Conservation (phyloP, 35 echinoderm and acorn worm genomes). For the Ophiothrix spiculata region DNA sequence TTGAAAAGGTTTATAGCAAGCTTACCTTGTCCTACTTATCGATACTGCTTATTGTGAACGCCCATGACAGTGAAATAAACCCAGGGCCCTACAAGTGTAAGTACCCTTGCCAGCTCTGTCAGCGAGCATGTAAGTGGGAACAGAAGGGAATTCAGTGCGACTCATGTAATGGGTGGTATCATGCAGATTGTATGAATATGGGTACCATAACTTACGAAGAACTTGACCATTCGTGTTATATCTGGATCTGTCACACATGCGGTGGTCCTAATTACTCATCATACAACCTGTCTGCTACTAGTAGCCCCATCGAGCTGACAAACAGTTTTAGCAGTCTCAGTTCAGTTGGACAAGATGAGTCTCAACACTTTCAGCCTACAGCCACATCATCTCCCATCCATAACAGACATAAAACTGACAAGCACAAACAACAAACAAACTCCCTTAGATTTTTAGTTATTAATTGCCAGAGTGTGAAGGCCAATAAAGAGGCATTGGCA, state of each 20-base stretch:
- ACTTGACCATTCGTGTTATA: background rate
- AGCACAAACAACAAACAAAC: no score
- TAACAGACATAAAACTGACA: background rate
- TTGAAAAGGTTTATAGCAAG: no score
- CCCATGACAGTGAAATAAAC: background rate
- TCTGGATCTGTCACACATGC: background rate
- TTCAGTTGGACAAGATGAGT: background rate
- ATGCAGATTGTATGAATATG: constrained; percentile 33
- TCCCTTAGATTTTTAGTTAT: background rate
- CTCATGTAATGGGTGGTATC: constrained; percentile 11
- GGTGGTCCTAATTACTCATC: background rate
- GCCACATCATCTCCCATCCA: background rate
- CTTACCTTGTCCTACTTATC: constrained; percentile 12
- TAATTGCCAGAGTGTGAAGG: constrained; percentile 12
- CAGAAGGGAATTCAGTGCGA: constrained; percentile 21
- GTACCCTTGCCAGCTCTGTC: constrained; percentile 26
- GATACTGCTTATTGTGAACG: background rate
- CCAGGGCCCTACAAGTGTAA: constrained; percentile 18
- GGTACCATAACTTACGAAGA: constrained; percentile 14
- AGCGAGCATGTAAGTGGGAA: constrained; percentile 13
- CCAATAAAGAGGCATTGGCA: background rate
- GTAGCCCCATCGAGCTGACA: background rate
- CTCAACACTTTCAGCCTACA: constrained; percentile 5
- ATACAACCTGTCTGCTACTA: background rate
- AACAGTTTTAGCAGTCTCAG: background rate